phyloP scores from a whole-genome alignment of 2,797 vertebrate species.

The Peromyscus attwateri region DNA sequence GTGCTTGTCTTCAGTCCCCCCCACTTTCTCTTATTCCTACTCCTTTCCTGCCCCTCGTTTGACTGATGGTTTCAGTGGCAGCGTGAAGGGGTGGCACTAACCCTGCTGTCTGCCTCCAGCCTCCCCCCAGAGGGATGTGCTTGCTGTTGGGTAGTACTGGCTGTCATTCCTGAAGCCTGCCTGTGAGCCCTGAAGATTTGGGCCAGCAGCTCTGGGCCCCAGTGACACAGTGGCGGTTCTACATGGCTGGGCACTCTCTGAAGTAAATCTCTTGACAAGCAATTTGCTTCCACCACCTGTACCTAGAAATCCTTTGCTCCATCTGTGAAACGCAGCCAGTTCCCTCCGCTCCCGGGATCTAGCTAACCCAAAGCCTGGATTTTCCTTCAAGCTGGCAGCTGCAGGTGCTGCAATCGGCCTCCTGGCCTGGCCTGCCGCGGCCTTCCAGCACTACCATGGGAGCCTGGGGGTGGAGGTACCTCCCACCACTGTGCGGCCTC shows the following conservation, averaged over 20 bases:
- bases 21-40: background rate
- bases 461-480: background rate
- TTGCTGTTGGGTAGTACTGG: background rate
- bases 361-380: background rate
- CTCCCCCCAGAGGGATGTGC: background rate
- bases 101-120: background rate
- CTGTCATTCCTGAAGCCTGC: slow-evolving; percentile 53
- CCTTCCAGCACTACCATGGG: background rate
- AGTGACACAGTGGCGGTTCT: slow-evolving; percentile 42
- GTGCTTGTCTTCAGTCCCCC: background rate
- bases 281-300: slow-evolving; percentile 71
- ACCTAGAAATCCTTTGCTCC: slow-evolving; percentile 42
- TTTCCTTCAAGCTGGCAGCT: background rate
- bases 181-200: background rate
- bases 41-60: slow-evolving; percentile 18
- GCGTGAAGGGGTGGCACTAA: slow-evolving; percentile 16
- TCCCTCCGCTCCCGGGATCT: background rate
- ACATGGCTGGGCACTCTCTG: slow-evolving; percentile 65
- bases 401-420: background rate
- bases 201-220: slow-evolving; percentile 11
- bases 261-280: slow-evolving; percentile 76
- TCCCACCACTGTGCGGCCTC: background rate
- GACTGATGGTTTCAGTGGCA: slow-evolving; percentile 56
- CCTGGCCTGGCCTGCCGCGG: background rate
- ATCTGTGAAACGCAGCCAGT: background rate